Evolutionary conservation across 2,113 vertebrate species (phyloP), one percentile per base, ranked within the genome.

Genomic region (Hydrochoerus hydrochaeris): DNA sequence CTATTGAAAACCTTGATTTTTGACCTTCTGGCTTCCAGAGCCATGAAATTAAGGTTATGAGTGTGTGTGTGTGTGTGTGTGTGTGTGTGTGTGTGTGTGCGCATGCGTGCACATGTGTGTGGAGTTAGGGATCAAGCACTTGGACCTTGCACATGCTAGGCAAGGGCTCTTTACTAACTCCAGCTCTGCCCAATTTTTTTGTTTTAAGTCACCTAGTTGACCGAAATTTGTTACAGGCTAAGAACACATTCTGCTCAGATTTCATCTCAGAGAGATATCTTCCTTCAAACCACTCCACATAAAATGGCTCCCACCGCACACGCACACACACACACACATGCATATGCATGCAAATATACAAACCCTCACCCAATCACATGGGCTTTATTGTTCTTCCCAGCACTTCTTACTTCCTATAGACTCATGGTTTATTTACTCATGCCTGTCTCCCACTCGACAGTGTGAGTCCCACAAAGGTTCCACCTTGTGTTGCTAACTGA

Each of bases 401-500:
- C 52, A 86, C 9, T 84, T 71, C 89, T 14, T 52, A 90, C 32
- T 95, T 57, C 82, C 24, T 52, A 38, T 32, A 62, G 24, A 52
- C 77, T 85, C 75, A n/a, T 0, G 28, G 26, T 86, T 71, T 84
- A 62, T 65, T 93, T 84, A n/a, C 58, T 82, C 95, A 78, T 63
- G 0, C 57, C 65, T 62, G 22, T 78, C 85, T 94, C 26, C 22
- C 77, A 38, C 41, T 92, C 88, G 73, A n/a, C 41, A 85, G 71
- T 4, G 0, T 63, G 60, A 83, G n/a, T 22, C 63, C 52, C 30
- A 11, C n/a, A 63, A 78, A 24, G n/a, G 11, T 3, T 3, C 28
- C 7, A 32, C 69, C 91, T 94, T 28, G 10, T 65, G 54, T 96
- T 95, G 49, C 49, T 86, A 89, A 91, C 35, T 32, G 54, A 58